Base-by-base conservation (phyloP, 1,140 invertebrate genomes). In the Bathynomus jamesi region DNA sequence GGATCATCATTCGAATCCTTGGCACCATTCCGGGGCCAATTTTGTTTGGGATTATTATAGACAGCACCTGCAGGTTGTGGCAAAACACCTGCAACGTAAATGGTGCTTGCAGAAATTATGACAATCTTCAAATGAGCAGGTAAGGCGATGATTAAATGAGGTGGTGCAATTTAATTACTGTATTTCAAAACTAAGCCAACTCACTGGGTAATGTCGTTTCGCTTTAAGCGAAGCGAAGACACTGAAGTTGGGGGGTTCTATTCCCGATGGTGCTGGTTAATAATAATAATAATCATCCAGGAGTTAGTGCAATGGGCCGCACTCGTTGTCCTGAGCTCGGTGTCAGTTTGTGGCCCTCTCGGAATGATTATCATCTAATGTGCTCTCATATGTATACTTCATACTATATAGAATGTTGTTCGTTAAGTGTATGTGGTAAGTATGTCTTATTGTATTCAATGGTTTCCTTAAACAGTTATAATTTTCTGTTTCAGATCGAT, bases 41-140 rank as follows among this genome's bases (percentile, higher is more conserved):
- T 17, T 61, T 83, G 17, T 82, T 83, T 69, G 82, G 82, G n/a
- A 77, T 78, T 27, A 73, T 82, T 30, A 81, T 83, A 27, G 82
- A 83, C 76, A 65, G 78, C 17, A 79, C 81, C 1, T 83, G 82
- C 69, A 66, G 75, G n/a, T 67, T 82, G 8, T 82, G 82, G 82
- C 67, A 66, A 30, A 28, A 66, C 24, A 82, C 63, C 2, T 84
- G 82, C 10, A 72, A 66, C 27, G 60, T 67, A 27, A 83, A 85
- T 27, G 89, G 88, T 0, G 86, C 87, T 0, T 91, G 89, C 72
- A 79, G 89, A 3, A 84, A 88, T n/a, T 91, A 90, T 67, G 86
- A 90, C 69, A 90, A 90, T 78, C 82, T 82, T 28, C 84, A 87
- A 53, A 89, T 91, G 85, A 88, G 87, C 83, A 87, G 86, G 87